Evolutionary conservation across 2,113 vertebrate species (phyloP).

Genomic region (Hirundichthys speculiger): DNA sequence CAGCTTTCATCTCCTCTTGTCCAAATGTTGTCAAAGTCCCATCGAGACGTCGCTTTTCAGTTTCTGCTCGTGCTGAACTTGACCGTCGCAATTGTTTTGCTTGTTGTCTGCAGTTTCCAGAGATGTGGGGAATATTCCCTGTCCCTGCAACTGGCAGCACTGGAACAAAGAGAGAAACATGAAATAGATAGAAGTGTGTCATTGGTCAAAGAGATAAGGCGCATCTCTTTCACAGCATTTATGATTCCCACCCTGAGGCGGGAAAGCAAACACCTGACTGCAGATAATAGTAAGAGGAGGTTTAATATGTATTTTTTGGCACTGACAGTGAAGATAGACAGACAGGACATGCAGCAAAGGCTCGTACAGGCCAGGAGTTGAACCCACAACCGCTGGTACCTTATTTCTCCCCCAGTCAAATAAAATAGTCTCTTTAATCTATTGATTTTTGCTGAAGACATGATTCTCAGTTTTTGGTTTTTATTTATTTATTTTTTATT

Average conservation of each 20-base stretch:
- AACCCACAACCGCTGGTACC: too few relatives aligned
- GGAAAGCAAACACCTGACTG: too few relatives aligned
- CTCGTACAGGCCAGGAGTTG: too few relatives aligned
- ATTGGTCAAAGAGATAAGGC: constrained; percentile 22
- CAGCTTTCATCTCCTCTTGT: constrained; percentile 39
- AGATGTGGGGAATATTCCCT: constrained; percentile 52
- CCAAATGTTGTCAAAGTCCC: constrained; percentile 38
- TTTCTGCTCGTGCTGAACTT: constrained; percentile 51
- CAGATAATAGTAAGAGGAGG: too few relatives aligned
- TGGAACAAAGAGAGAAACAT: constrained; percentile 69
- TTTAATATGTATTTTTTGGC: too few relatives aligned
- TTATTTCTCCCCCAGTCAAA: too few relatives aligned
- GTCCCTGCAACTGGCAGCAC: constrained; percentile 69
- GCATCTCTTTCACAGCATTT: constrained; percentile 27
- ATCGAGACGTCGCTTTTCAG: constrained; percentile 56
- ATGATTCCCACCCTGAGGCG: constrained; percentile 31
- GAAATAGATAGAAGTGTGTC: constrained; percentile 42
- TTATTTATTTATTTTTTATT: too few relatives aligned
- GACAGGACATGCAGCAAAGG: too few relatives aligned
- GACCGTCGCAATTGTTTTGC: constrained; percentile 49
- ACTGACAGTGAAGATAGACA: too few relatives aligned
- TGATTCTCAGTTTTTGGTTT: too few relatives aligned
- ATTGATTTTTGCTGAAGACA: too few relatives aligned
- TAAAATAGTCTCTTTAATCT: too few relatives aligned
- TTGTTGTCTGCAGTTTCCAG: constrained; percentile 62